Conservation (phyloP, 1,140 invertebrate genomes). For the Helicoverpa zea region DNA sequence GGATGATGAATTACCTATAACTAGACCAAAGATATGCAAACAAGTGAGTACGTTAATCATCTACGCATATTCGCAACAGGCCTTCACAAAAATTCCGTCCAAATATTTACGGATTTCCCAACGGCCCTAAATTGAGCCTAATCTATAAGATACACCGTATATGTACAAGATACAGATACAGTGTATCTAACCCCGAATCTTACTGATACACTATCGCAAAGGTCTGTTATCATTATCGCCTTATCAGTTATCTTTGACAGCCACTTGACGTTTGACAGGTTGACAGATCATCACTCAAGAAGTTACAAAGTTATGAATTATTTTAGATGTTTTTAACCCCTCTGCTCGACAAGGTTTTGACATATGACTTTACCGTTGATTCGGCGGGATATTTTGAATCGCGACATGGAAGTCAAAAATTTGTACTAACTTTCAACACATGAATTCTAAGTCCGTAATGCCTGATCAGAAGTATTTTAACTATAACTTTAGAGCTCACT, state of each 20-base stretch:
- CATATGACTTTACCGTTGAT: too few species aligned
- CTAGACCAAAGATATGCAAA: not conserved
- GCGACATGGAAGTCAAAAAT: too few species aligned
- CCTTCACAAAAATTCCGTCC: constrained; percentile 5
- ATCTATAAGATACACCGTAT: not conserved
- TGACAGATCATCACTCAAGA: constrained; percentile 39
- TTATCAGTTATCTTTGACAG: constrained; percentile 26
- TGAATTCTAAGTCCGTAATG: too few species aligned
- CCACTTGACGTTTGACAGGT: constrained; percentile 32
- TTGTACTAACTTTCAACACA: too few species aligned
- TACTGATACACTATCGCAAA: constrained; percentile 25
- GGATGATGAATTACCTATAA: too few species aligned
- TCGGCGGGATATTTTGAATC: too few species aligned
- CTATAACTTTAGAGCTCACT: too few species aligned
- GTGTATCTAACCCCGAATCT: constrained; percentile 32
- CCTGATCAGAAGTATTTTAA: too few species aligned
- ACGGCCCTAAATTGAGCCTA: constrained; percentile 13
- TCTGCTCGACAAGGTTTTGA: too few species aligned
- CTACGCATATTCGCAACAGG: not conserved
- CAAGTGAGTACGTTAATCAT: too few species aligned
- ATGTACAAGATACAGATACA: not conserved
- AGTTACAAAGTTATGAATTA: not conserved
- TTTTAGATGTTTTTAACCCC: too few species aligned
- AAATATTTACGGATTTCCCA: constrained; percentile 37
- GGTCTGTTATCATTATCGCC: not conserved